phyloP scores from a whole-genome alignment of 2,888 invertebrate species.

The Tiliacea aurago region DNA sequence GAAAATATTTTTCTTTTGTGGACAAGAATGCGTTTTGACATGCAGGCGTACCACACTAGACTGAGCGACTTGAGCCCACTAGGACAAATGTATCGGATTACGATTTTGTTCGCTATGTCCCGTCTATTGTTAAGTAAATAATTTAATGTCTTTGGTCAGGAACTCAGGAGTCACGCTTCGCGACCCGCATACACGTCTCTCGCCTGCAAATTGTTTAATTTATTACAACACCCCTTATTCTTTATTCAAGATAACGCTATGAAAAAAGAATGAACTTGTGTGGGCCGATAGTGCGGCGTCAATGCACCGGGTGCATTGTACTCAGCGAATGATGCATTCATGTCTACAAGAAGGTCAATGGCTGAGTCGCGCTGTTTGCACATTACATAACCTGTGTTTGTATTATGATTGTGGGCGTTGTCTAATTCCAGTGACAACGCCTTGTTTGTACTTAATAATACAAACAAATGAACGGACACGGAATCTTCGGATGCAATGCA shows the following conservation, averaged over 20 bases:
- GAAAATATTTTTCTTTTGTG: no score
- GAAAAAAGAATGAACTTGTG: slow-evolving; percentile 83
- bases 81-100: no score
- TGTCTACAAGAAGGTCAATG: slow-evolving; percentile 87
- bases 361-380: slow-evolving; percentile 79
- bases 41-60: no score
- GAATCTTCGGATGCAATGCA: slow-evolving; percentile 62
- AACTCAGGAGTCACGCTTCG: slow-evolving; percentile 52
- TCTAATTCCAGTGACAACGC: slow-evolving; percentile 65
- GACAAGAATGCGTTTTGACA: no score
- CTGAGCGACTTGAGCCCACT: no score
- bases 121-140: no score
- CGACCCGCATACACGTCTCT: slow-evolving; percentile 53
- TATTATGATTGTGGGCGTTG: slow-evolving; percentile 77
- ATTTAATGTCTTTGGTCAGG: slow-evolving; percentile 34
- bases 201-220: slow-evolving; percentile 65
- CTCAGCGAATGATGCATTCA: slow-evolving; percentile 85
- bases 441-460: slow-evolving; percentile 42
- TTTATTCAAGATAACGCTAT: slow-evolving; percentile 77
- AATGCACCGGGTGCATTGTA: slow-evolving; percentile 85
- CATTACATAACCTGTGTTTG: slow-evolving; percentile 84
- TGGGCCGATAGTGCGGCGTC: slow-evolving; percentile 83
- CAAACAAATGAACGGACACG: slow-evolving; percentile 44
- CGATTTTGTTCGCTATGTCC: no score
- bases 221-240: slow-evolving; percentile 72